These are phyloP conservation scores for Vireo altiloquus DNA, from an alignment of 2,113 vertebrate genomes.

Conservation along the genomic window DNA sequence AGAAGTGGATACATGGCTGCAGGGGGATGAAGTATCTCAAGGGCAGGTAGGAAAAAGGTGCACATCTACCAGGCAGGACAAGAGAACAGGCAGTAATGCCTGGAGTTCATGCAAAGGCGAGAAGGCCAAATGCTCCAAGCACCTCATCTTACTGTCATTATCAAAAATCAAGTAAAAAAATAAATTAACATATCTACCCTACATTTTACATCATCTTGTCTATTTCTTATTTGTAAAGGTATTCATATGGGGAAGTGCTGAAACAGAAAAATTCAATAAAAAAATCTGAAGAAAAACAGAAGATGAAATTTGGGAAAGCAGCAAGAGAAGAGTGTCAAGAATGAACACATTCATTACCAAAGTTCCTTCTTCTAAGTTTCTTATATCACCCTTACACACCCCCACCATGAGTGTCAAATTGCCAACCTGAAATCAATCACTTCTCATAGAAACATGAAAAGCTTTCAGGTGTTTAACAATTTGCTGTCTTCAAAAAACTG, in stretches of 20 bases:
- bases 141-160: not conserved
- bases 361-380: not conserved
- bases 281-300: not conserved
- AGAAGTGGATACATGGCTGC: not conserved
- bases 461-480: not conserved
- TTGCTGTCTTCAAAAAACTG: not conserved
- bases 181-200: not conserved
- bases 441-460: not conserved
- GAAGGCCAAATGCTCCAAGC: not conserved
- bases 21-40: not conserved
- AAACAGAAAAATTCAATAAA: not conserved
- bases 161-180: not conserved
- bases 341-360: accelerated
- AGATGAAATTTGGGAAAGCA: not conserved
- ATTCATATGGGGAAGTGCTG: not conserved
- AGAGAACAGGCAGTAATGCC: not conserved
- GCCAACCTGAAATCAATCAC: not conserved
- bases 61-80: not conserved
- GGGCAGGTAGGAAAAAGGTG: not conserved
- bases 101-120: not conserved
- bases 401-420: not conserved
- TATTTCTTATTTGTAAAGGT: not conserved
- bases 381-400: not conserved
- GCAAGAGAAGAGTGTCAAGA: not conserved
- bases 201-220: not conserved